A percentile compares a stretch with the other conserved stretches of the same genome.
Conservation (phyloP, 2,797 vertebrate genomes). For the Enteromius mattozi region DNA sequence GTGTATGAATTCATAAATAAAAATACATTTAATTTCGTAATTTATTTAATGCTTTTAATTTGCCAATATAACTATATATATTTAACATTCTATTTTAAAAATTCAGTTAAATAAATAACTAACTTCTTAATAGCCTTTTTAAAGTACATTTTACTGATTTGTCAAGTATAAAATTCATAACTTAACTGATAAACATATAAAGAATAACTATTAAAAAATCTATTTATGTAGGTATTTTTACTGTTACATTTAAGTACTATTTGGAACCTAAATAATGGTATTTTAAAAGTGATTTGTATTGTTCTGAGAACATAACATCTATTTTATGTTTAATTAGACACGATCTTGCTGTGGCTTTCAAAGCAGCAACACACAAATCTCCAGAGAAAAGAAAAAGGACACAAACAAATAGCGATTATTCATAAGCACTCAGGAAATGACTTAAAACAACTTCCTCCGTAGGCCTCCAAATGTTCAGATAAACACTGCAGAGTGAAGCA, state of each 20-base stretch:
- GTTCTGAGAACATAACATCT: background rate
- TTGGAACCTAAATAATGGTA: background rate
- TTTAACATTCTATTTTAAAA: background rate
- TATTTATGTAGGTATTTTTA: background rate
- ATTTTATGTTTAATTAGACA: background rate
- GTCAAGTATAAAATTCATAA: too few species aligned
- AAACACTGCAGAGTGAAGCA: background rate
- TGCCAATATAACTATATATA: background rate
- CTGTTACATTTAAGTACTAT: background rate
- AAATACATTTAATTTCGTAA: too few species aligned
- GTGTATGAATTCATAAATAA: too few species aligned
- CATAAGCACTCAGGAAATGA: slow-evolving; percentile 20
- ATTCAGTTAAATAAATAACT: background rate
- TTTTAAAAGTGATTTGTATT: background rate
- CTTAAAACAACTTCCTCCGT: slow-evolving; percentile 9
- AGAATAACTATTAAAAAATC: background rate
- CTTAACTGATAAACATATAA: background rate
- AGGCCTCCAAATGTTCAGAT: background rate
- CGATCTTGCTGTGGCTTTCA: background rate
- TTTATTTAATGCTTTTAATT: background rate
- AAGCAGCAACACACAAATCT: slow-evolving; percentile 11
- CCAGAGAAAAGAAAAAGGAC: background rate
- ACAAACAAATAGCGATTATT: background rate
- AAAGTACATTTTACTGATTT: background rate
- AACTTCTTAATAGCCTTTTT: background rate